Evolutionary conservation across 2,888 invertebrate species (phyloP).

Genomic region (Melieria omissa): DNA sequence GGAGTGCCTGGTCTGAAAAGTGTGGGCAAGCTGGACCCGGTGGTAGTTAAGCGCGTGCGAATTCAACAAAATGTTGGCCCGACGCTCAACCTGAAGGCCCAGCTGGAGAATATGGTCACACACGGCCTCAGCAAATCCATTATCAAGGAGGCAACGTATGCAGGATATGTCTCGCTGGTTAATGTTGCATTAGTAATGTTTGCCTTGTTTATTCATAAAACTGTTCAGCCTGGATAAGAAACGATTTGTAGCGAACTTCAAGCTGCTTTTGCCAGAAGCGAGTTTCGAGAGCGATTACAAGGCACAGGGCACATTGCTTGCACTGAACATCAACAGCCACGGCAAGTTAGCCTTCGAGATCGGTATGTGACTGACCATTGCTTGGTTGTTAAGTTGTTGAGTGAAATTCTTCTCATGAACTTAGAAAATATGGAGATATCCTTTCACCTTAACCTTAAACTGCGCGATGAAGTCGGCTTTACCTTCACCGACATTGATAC

Average conservation of each 20-base stretch:
- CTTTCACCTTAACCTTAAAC: constrained; percentile 17
- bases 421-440: neutral
- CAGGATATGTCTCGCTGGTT: too few species aligned
- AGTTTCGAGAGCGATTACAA: constrained; percentile 19
- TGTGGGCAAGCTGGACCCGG: constrained; percentile 48
- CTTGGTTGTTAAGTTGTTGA: too few species aligned
- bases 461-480: constrained; percentile 17
- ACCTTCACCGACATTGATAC: constrained; percentile 47
- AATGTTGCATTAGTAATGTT: too few species aligned
- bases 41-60: constrained; percentile 47
- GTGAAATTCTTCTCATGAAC: too few species aligned
- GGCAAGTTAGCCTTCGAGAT: constrained; percentile 20
- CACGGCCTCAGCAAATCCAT: constrained; percentile 73
- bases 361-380: constrained; percentile 9
- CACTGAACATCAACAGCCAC: constrained; percentile 22
- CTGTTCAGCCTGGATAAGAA: too few species aligned
- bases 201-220: too few species aligned
- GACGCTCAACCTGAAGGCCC: constrained; percentile 71
- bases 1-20: constrained; percentile 49
- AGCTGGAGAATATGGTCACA: constrained; percentile 73
- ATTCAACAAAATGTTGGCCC: constrained; percentile 42
- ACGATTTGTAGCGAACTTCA: too few species aligned
- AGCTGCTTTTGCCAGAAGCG: constrained; percentile 2
- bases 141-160: constrained; percentile 62
- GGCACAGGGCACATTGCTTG: constrained; percentile 26